Conservation (phyloP, 2,888 invertebrate species). For the Encarsia formosa region DNA sequence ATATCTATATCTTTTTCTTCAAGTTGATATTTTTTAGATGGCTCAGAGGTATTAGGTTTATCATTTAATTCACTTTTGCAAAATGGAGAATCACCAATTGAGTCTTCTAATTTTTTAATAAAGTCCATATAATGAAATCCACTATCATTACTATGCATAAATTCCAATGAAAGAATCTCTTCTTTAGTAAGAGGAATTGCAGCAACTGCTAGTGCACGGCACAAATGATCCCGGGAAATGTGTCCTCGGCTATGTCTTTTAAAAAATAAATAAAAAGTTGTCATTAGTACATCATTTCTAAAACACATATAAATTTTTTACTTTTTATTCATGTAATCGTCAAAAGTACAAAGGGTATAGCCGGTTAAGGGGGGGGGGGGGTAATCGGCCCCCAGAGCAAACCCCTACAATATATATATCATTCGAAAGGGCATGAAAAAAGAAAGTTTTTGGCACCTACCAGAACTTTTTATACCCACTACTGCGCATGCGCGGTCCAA, state of each 20-base stretch:
- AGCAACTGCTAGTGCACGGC: constrained; percentile 66
- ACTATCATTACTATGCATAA: constrained; percentile 67
- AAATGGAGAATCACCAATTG: constrained; percentile 25
- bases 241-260: constrained; percentile 70
- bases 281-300: too few species aligned
- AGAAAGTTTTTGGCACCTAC: too few species aligned
- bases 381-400: too few species aligned
- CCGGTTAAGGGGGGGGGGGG: too few species aligned
- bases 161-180: constrained; percentile 66
- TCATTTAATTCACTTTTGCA: neutral
- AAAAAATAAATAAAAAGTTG: too few species aligned
- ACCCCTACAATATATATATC: too few species aligned
- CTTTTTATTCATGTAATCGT: too few species aligned
- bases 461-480: too few species aligned
- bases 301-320: neutral
- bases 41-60: constrained; percentile 29
- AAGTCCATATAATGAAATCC: constrained; percentile 73
- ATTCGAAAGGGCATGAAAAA: too few species aligned
- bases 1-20: constrained; percentile 65
- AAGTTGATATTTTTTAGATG: constrained; percentile 37
- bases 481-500: too few species aligned
- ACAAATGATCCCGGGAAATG: constrained; percentile 65
- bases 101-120: constrained; percentile 61
- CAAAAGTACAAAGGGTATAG: too few species aligned
- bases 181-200: constrained; percentile 64